Conservation (phyloP, 2,113 vertebrate species). For the Chaetura pelagica region DNA sequence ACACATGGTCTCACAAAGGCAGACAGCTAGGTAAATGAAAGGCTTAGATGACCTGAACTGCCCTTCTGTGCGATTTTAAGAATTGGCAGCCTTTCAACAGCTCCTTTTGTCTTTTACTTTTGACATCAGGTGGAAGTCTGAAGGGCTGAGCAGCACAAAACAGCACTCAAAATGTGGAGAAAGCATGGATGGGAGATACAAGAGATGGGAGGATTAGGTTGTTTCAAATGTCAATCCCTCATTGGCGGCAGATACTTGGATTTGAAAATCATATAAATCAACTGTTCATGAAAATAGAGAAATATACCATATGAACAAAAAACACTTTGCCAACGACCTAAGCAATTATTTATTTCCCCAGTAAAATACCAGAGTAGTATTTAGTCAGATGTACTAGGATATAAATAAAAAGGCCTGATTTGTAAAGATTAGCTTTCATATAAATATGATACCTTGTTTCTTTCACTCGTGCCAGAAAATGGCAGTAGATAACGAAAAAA, state of each 20-base stretch:
- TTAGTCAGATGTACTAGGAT: background rate
- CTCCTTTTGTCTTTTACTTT: background rate
- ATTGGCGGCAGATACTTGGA: background rate
- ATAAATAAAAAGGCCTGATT: background rate
- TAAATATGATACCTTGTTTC: background rate
- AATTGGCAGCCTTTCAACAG: background rate
- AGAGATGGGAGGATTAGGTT: rapidly evolving
- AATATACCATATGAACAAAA: background rate
- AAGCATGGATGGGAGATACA: background rate
- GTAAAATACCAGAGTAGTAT: background rate
- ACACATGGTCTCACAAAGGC: background rate
- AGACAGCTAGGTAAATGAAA: background rate
- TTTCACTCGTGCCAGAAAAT: background rate
- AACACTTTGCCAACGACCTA: background rate
- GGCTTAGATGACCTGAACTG: background rate
- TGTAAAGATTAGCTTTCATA: background rate
- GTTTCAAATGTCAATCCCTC: background rate
- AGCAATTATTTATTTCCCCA: background rate
- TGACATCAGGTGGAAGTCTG: background rate
- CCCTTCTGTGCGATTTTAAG: background rate
- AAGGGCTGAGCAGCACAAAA: background rate
- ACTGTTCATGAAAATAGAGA: background rate
- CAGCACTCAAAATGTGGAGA: background rate
- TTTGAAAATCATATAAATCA: background rate
- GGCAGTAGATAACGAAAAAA: background rate